phyloP scores from a whole-genome alignment of 2,888 invertebrate species.

The Trachelus troglodyta region DNA sequence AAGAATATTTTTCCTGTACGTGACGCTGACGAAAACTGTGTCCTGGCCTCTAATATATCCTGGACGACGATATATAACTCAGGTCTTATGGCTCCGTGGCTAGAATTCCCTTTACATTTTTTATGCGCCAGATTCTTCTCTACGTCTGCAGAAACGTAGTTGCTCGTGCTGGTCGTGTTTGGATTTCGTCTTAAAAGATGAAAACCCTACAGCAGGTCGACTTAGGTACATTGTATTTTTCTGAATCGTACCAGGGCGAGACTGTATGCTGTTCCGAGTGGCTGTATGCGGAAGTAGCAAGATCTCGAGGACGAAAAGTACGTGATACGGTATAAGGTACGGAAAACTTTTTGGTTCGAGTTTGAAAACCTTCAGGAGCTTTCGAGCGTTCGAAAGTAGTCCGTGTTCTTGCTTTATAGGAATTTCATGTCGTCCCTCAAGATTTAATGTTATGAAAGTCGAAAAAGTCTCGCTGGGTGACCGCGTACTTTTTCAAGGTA shows the following conservation, averaged over 20 bases:
- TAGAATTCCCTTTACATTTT: not conserved
- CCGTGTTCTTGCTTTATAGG: not conserved
- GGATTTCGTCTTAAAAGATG: not conserved
- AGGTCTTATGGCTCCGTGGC: not conserved
- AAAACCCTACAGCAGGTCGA: not conserved
- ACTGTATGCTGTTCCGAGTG: not conserved
- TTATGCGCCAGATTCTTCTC: not conserved
- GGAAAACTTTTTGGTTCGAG: not conserved
- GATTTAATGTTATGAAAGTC: not conserved
- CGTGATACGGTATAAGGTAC: not conserved
- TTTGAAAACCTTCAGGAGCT: not conserved
- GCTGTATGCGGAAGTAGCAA: not conserved
- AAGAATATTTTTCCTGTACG: conserved; percentile 31
- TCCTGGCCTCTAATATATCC: conserved; percentile 14
- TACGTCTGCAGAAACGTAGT: not conserved
- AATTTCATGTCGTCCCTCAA: not conserved
- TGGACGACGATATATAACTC: not conserved
- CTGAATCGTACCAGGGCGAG: not conserved
- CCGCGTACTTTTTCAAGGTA: not conserved
- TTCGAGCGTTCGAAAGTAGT: not conserved
- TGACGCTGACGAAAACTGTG: conserved; percentile 20
- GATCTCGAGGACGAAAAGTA: not conserved
- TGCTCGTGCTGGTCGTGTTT: not conserved
- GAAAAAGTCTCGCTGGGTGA: not conserved
- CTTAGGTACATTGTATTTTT: not conserved